Conservation (phyloP, 1,140 invertebrate species). For the Brachionus koreanus region DNA sequence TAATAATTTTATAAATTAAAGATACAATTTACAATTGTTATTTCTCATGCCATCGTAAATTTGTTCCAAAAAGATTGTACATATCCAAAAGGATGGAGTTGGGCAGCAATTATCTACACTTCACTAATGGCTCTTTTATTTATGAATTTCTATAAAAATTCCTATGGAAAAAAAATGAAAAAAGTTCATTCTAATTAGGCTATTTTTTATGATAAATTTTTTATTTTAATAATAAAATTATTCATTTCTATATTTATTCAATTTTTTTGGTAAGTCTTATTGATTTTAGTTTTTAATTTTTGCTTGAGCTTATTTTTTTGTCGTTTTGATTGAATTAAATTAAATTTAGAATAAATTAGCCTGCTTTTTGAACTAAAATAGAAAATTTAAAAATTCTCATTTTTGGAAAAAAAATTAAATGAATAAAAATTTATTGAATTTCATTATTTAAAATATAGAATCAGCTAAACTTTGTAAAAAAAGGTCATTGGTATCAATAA, state of each 20-base stretch:
- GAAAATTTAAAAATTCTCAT: no score
- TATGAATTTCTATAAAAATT: constrained; percentile 24
- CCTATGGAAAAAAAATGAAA: not conserved
- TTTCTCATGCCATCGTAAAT: constrained; percentile 17
- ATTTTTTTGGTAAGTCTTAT: not conserved
- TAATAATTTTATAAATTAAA: not conserved
- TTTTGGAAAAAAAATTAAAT: no score
- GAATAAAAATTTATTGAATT: no score
- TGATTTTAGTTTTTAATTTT: not conserved
- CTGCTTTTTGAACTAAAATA: no score
- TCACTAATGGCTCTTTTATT: constrained; percentile 7
- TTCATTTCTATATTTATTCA: not conserved
- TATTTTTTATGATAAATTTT: not conserved
- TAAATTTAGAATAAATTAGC: no score
- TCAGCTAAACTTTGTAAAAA: not conserved
- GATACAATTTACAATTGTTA: constrained; percentile 20
- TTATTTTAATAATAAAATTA: not conserved
- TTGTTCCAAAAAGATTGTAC: constrained; percentile 34
- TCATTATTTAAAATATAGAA: not conserved
- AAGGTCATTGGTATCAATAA: not conserved
- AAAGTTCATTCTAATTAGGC: not conserved
- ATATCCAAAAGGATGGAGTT: constrained; percentile 27
- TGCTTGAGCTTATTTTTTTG: no score
- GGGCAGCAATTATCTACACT: not conserved
- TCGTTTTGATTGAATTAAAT: no score